These are phyloP conservation scores for Trichomalopsis sarcophagae DNA, from an alignment of 1,140 invertebrate species.

Conservation along the genomic window DNA sequence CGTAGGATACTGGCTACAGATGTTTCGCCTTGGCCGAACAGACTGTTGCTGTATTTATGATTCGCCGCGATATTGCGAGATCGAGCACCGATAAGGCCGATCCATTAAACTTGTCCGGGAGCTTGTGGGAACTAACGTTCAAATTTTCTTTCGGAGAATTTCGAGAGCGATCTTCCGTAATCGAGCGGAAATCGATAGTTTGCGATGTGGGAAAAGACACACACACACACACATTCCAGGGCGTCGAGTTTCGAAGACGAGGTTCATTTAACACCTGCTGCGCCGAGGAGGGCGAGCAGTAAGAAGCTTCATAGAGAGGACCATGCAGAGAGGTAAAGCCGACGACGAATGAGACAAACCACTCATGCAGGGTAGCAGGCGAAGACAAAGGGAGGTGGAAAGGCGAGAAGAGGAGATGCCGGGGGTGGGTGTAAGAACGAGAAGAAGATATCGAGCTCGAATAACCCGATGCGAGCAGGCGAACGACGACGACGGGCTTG, in stretches of 20 bases:
- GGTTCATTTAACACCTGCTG: not conserved
- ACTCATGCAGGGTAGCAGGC: not conserved
- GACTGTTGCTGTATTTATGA: not conserved
- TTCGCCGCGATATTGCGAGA: not conserved
- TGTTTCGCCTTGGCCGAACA: not conserved
- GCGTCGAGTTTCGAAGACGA: not conserved
- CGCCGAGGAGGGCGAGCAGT: not conserved
- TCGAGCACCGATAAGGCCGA: too few relatives aligned
- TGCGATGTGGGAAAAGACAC: too few relatives aligned
- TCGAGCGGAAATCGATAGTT: too few relatives aligned
- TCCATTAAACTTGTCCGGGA: too few relatives aligned
- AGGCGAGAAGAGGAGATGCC: not conserved
- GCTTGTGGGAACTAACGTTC: too few relatives aligned
- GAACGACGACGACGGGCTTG: not conserved
- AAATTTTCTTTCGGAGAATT: too few relatives aligned
- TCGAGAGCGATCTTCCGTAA: too few relatives aligned
- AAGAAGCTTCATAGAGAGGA: not conserved
- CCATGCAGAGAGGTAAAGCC: not conserved
- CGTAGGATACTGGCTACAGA: not conserved
- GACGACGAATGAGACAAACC: not conserved
- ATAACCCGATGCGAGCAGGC: not conserved
- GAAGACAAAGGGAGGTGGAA: not conserved
- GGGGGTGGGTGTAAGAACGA: not conserved
- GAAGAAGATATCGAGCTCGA: constrained; percentile 13
- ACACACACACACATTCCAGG: too few relatives aligned